These are phyloP conservation scores for Squalus acanthias DNA, from an alignment of 2,797 vertebrate genomes.

Conservation along the genomic window DNA sequence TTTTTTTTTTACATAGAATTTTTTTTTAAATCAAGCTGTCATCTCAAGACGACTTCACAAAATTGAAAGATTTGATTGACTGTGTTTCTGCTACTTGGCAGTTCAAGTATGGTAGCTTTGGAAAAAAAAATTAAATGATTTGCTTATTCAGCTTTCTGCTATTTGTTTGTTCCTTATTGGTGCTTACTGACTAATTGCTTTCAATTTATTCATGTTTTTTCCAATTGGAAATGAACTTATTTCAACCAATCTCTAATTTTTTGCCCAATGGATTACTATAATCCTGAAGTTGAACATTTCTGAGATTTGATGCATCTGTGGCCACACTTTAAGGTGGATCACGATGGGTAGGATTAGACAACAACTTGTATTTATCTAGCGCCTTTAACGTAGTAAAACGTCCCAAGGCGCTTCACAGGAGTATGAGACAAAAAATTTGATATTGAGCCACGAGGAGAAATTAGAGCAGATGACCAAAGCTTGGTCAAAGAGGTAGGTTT, in stretches of 20 bases:
- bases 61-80: background rate
- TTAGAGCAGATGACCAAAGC: too few relatives aligned
- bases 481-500: too few relatives aligned
- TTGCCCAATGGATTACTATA: background rate
- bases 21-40: background rate
- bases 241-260: background rate
- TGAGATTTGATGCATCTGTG: background rate
- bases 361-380: too few relatives aligned
- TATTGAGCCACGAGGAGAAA: too few relatives aligned
- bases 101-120: background rate
- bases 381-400: too few relatives aligned
- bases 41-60: background rate
- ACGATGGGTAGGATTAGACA: too few relatives aligned
- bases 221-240: background rate
- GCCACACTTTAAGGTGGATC: background rate
- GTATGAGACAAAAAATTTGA: too few relatives aligned
- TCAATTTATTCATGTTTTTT: background rate
- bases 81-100: background rate
- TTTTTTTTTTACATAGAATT: background rate
- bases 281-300: background rate
- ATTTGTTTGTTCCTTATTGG: background rate
- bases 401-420: too few relatives aligned
- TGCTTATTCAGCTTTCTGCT: background rate
- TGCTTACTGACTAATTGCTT: background rate
- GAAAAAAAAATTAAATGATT: background rate